Conservation (phyloP, 2,888 invertebrate genomes). For the Rutpela maculata region DNA sequence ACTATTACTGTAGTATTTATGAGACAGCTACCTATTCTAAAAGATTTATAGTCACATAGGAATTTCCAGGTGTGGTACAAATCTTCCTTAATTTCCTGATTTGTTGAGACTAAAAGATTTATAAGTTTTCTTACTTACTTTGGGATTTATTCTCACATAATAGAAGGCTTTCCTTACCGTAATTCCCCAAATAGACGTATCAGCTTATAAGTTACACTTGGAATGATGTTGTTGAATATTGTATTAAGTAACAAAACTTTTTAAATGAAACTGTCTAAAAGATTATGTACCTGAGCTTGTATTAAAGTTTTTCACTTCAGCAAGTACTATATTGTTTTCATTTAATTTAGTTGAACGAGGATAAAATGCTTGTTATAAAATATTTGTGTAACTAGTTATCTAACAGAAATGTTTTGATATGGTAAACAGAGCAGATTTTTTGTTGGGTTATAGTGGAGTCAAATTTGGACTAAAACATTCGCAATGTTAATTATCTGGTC, state of each 20-base stretch:
- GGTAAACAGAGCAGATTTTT: too few species aligned
- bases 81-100: slow-evolving; percentile 54
- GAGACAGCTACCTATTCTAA: slow-evolving; percentile 24
- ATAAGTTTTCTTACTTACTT: slow-evolving; percentile 47
- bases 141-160: slow-evolving; percentile 50
- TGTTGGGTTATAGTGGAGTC: too few species aligned
- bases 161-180: slow-evolving; percentile 35
- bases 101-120: slow-evolving; percentile 53
- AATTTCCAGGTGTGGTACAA: slow-evolving; percentile 52
- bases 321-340: neutral
- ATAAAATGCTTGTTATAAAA: neutral
- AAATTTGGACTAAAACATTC: too few species aligned
- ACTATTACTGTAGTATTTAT: slow-evolving; percentile 28
- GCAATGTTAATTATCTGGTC: too few species aligned
- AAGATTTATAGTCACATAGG: slow-evolving; percentile 50
- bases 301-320: neutral
- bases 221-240: slow-evolving; percentile 32
- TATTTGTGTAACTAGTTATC: neutral
- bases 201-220: slow-evolving; percentile 25
- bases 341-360: neutral
- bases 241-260: slow-evolving; percentile 31
- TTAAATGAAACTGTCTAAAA: slow-evolving; percentile 10
- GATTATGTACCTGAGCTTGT: neutral
- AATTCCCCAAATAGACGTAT: slow-evolving; percentile 33
- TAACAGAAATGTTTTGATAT: too few species aligned